A percentile compares a stretch with the other conserved stretches of the same genome.
phyloP scores from a whole-genome alignment of 2,888 invertebrate species.

The Harpalus rufipes region DNA sequence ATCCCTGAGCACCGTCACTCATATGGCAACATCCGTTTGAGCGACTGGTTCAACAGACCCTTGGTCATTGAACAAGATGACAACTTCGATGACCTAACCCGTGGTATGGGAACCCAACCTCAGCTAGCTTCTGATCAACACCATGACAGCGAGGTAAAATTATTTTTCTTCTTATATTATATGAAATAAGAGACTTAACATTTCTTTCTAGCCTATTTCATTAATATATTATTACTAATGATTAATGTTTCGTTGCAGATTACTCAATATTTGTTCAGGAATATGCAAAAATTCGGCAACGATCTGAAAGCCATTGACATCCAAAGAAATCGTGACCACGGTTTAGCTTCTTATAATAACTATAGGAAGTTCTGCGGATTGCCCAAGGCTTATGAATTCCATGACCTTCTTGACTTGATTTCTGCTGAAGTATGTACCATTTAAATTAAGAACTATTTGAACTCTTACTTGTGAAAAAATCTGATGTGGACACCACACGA shows the following conservation, averaged over 20 bases:
- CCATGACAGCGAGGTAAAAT: constrained; percentile 85
- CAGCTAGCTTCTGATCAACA: constrained; percentile 88
- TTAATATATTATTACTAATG: constrained; percentile 70
- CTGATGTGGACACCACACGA: no score
- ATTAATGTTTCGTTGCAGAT: constrained; percentile 77
- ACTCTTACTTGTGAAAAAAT: no score
- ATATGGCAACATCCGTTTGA: constrained; percentile 81
- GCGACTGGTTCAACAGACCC: constrained; percentile 86
- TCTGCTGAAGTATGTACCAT: constrained; percentile 79
- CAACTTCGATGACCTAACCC: constrained; percentile 85
- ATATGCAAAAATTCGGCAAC: constrained; percentile 85
- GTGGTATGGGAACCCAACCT: constrained; percentile 88
- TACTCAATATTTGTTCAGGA: constrained; percentile 84
- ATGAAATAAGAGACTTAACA: no score
- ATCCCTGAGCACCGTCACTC: constrained; percentile 80
- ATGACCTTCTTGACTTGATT: constrained; percentile 85
- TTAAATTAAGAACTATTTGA: not conserved
- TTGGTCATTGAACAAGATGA: constrained; percentile 82
- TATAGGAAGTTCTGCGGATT: constrained; percentile 88
- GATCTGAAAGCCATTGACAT: constrained; percentile 91
- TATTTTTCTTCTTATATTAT: no score
- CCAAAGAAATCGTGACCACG: constrained; percentile 93
- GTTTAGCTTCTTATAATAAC: constrained; percentile 88
- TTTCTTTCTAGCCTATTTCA: no score
- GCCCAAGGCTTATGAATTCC: constrained; percentile 83